Evolutionary conservation across 2,113 vertebrate species (phyloP).

Genomic region (Condylura cristata): DNA sequence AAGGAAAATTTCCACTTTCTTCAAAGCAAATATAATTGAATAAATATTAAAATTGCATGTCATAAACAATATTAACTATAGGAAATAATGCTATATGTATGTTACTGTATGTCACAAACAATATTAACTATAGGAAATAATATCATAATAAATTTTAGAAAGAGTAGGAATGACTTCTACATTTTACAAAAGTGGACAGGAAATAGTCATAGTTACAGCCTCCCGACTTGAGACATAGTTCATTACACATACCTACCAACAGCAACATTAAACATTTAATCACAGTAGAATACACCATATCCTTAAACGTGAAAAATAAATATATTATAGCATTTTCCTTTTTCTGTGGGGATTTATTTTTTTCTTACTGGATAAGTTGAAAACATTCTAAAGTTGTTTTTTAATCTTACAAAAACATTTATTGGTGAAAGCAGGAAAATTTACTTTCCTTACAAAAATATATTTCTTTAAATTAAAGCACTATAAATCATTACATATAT

Average conservation of each 20-base stretch:
- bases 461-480: neutral
- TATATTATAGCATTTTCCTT: conserved; percentile 47
- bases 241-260: conserved; percentile 63
- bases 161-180: neutral
- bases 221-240: conserved; percentile 44
- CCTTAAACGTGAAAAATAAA: conserved; percentile 63
- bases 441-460: neutral
- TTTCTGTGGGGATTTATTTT: conserved; percentile 32
- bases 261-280: conserved; percentile 75
- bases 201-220: conserved; percentile 34
- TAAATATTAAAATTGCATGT: conserved; percentile 25
- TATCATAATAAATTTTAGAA: conserved; percentile 27
- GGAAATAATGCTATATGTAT: conserved; percentile 5
- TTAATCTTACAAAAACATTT: conserved; percentile 15
- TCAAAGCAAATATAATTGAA: conserved; percentile 51
- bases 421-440: neutral
- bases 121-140: conserved; percentile 38
- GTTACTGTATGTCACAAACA: neutral
- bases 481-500: neutral
- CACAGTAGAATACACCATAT: conserved; percentile 41
- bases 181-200: conserved; percentile 35
- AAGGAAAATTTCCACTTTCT: conserved; percentile 46
- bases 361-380: neutral
- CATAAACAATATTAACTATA: conserved; percentile 21
- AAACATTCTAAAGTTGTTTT: neutral